These are phyloP conservation scores for Epinephelus awoara DNA, from an alignment of 2,797 vertebrate genomes.

Conservation along the genomic window DNA sequence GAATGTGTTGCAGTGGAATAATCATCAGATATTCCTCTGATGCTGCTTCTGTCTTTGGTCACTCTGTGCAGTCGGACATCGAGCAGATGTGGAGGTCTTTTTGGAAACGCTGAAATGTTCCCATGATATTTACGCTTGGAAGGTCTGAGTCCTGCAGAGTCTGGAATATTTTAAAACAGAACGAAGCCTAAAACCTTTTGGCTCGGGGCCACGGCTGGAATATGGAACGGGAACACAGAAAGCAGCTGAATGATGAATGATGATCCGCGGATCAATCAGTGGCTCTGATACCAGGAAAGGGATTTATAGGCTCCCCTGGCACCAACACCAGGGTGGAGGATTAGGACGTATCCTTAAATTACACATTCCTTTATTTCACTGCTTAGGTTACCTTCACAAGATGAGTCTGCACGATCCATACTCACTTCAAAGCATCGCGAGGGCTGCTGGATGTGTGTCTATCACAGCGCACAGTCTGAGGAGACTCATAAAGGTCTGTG, in stretches of 20 bases:
- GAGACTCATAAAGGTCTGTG: no score
- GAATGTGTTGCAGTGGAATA: constrained; percentile 16
- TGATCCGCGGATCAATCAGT: constrained; percentile 59
- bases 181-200: constrained; percentile 37
- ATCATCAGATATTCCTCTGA: constrained; percentile 15
- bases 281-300: constrained; percentile 54
- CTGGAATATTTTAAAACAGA: constrained; percentile 57
- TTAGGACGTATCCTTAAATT: constrained; percentile 61
- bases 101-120: constrained; percentile 35
- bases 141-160: constrained; percentile 30
- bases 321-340: constrained; percentile 10
- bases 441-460: neutral
- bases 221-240: constrained; percentile 38
- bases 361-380: constrained; percentile 61
- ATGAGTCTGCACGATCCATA: neutral
- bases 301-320: constrained; percentile 47
- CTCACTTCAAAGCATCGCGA: neutral
- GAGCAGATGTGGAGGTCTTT: constrained; percentile 35
- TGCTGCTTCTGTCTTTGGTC: constrained; percentile 34
- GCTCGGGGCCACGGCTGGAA: constrained; percentile 41
- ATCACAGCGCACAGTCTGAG: neutral
- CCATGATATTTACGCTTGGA: constrained; percentile 39
- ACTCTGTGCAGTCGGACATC: constrained; percentile 19
- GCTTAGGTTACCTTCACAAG: constrained; percentile 45
- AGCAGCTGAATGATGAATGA: constrained; percentile 41